Percentiles rank a stretch among this genome's conserved stretches.
Evolutionary conservation across 2,888 invertebrate genomes (phyloP).

Genomic region (Plagodis pulveraria): DNA sequence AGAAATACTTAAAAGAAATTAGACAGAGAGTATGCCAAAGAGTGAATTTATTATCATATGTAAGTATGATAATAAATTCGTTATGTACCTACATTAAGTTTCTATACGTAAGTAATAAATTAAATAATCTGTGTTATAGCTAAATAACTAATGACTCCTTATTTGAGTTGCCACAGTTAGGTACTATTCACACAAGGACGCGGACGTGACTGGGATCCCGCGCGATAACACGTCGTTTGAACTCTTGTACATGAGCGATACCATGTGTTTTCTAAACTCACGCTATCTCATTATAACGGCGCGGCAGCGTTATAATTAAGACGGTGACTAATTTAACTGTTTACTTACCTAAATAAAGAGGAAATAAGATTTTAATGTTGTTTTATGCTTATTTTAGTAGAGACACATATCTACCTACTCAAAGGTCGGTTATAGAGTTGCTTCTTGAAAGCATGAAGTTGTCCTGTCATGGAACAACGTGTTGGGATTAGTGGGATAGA

Average conservation of each 20-base stretch:
- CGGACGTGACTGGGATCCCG: slow-evolving; percentile 61
- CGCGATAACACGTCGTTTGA: slow-evolving; percentile 45
- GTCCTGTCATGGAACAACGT: no score
- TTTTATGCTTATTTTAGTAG: no score
- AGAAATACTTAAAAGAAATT: no score
- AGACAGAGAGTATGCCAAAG: no score
- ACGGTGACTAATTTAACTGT: slow-evolving; percentile 24
- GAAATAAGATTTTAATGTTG: neutral
- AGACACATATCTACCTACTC: no score
- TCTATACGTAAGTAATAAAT: neutral
- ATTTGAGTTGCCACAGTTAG: neutral
- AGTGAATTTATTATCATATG: no score
- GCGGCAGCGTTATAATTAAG: slow-evolving; percentile 31
- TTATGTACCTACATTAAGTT: no score
- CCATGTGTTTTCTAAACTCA: slow-evolving; percentile 36
- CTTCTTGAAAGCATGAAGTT: no score
- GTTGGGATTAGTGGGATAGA: no score
- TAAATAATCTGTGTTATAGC: neutral
- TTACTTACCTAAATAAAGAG: no score
- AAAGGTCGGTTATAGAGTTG: no score
- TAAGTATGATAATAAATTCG: no score
- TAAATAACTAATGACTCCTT: neutral
- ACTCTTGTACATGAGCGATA: slow-evolving; percentile 18
- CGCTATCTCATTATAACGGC: slow-evolving; percentile 48
- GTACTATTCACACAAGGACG: slow-evolving; percentile 45